Conservation (phyloP, 2,888 invertebrate genomes). For the Flabesymbios commensalis region DNA sequence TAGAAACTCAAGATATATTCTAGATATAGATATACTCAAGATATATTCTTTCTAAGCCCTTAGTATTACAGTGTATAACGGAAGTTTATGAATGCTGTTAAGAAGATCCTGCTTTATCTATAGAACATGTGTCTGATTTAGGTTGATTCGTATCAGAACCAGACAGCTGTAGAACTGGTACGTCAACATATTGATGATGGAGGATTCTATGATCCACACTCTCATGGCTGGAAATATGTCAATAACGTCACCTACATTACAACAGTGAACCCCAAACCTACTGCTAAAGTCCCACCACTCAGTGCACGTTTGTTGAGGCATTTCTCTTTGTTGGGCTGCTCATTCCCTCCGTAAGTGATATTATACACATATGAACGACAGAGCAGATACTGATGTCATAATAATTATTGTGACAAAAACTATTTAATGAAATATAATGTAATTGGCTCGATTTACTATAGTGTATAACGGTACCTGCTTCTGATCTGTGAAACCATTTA, state of each 20-base stretch:
- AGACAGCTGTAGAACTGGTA: slow-evolving; percentile 58
- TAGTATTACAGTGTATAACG: no score
- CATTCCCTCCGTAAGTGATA: slow-evolving; percentile 49
- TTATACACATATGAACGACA: no score
- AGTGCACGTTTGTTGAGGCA: slow-evolving; percentile 55
- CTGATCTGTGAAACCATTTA: no score
- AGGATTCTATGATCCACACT: slow-evolving; percentile 54
- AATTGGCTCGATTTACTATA: no score
- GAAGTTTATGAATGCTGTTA: neutral
- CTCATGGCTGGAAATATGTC: slow-evolving; percentile 56
- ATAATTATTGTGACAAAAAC: no score
- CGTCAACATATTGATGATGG: slow-evolving; percentile 60
- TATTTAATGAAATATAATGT: no score
- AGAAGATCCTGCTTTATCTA: neutral
- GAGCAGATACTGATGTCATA: no score
- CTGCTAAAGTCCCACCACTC: slow-evolving; percentile 49
- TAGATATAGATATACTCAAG: no score
- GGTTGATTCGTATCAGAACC: slow-evolving; percentile 53
- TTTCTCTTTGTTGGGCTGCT: slow-evolving; percentile 56
- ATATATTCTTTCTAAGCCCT: no score
- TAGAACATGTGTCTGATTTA: slow-evolving; percentile 25
- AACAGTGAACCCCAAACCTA: slow-evolving; percentile 52
- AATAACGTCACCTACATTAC: slow-evolving; percentile 58
- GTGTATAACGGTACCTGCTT: no score
- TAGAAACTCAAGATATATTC: no score